Percentiles rank a stretch among this genome's conserved stretches.
These are phyloP conservation scores for Psococerastis gibbosa DNA, from an alignment of 2,888 invertebrate genomes.

Conservation along the genomic window DNA sequence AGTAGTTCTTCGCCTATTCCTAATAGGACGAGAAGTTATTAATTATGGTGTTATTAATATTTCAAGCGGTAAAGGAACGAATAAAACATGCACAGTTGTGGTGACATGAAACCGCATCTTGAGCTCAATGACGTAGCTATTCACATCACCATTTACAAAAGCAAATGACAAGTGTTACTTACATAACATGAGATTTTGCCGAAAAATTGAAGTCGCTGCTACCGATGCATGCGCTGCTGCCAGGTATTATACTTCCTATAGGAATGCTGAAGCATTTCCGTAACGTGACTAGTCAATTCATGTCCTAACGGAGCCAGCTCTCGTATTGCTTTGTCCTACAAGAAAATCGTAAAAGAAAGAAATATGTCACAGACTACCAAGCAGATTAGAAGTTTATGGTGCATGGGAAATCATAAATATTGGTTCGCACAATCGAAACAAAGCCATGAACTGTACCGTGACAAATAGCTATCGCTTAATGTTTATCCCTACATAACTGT, in stretches of 20 bases:
- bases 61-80: not conserved
- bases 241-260: constrained; percentile 71
- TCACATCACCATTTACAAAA: too few relatives aligned
- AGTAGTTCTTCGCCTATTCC: too few relatives aligned
- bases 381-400: not conserved
- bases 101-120: too few relatives aligned
- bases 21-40: too few relatives aligned
- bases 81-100: too few relatives aligned
- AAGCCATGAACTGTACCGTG: constrained; percentile 9
- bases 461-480: too few relatives aligned
- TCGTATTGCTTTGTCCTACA: constrained; percentile 59
- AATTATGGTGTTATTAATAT: too few relatives aligned
- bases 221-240: constrained; percentile 40
- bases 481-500: constrained; percentile 3
- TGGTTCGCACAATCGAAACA: constrained; percentile 7
- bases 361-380: too few relatives aligned
- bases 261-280: constrained; percentile 69
- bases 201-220: not conserved
- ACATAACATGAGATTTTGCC: not conserved
- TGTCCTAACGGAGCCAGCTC: constrained; percentile 65
- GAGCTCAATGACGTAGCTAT: not conserved
- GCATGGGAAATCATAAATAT: not conserved
- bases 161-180: not conserved
- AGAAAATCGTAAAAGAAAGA: constrained; percentile 18
- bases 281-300: constrained; percentile 66